Percentiles rank a stretch among this genome's conserved stretches.
These are phyloP conservation scores for Syrphus vitripennis DNA, from an alignment of 2,888 invertebrate species.

Conservation along the genomic window DNA sequence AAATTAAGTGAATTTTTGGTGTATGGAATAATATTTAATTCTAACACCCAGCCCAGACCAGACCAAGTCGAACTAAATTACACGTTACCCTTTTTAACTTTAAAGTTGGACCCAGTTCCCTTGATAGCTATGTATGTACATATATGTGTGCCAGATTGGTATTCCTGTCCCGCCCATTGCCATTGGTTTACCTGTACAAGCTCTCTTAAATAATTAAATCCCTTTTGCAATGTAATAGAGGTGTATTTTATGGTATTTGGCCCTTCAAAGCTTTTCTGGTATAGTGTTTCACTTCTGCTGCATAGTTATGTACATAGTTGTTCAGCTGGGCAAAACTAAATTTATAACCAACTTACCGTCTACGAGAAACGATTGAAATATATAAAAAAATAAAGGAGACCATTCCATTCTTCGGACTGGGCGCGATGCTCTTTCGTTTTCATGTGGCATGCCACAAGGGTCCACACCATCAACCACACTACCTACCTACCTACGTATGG, in stretches of 20 bases:
- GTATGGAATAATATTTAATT: slow-evolving; percentile 47
- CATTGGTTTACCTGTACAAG: neutral
- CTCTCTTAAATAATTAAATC: slow-evolving; percentile 70
- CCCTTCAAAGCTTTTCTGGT: slow-evolving; percentile 9
- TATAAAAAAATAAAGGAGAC: slow-evolving; percentile 5
- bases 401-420: neutral
- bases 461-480: neutral
- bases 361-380: slow-evolving; percentile 11
- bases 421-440: slow-evolving; percentile 5
- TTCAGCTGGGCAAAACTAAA: slow-evolving; percentile 54
- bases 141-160: slow-evolving; percentile 23
- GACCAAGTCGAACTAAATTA: neutral
- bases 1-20: slow-evolving; percentile 66
- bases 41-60: slow-evolving; percentile 21
- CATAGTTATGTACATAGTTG: neutral
- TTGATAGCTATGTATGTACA: neutral
- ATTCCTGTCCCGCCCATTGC: neutral
- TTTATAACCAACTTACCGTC: slow-evolving; percentile 61
- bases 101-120: neutral
- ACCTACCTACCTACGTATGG: slow-evolving; percentile 8
- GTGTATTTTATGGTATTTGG: slow-evolving; percentile 54
- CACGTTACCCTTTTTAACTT: slow-evolving; percentile 26
- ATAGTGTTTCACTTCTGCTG: neutral
- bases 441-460: slow-evolving; percentile 5
- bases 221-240: slow-evolving; percentile 63